Evolutionary conservation across 1,140 invertebrate genomes (phyloP), one percentile per base, ranked within the genome.

Genomic region (Acromyrmex heyeri): DNA sequence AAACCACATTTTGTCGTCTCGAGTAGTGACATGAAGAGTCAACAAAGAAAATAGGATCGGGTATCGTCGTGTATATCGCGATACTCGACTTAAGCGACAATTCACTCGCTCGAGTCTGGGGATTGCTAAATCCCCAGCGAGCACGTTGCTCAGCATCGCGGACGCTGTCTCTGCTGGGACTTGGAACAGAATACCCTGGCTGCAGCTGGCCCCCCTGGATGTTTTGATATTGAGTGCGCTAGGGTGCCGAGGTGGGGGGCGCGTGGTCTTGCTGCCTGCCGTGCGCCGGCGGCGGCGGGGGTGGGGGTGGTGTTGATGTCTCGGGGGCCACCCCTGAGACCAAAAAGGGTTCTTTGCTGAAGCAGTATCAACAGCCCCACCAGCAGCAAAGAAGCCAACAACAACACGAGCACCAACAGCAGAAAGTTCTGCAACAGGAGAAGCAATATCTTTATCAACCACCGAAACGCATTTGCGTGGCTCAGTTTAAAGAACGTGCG

Each of bases 261-360:
- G 94, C 94, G 93, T 95, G 94, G 94, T 95, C 95, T 94, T 95
- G 94, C 92, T 95, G 95, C 94, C 95, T 95, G 94, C 95, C 95
- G 95, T 95, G 95, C 95, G 95, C 95, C 95, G 94, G 94, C 95
- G 94, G 95, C 93, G 93, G 94, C 94, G 94, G 94, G 91, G 94
- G 92, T 91, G 93, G 94, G 91, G 93, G 92, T 92, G 93, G 93
- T 88, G 92, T 89, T 70, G 89, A 87, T 87, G 90, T 90, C 91
- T 90, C 90, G 89, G 88, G 93, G 91, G 88, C 91, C 89, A 85
- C 92, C 92, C 88, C 90, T 86, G 91, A 92, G 86, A 78, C 77
- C 70, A 92, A 90, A 64, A 91, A 87, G 61, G 72, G 87, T 21
- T 86, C 79, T 69, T 81, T 87, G 44, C 91, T 86, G 50, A 91